Percentiles rank a stretch among this genome's conserved stretches.
Conservation (phyloP, 2,888 invertebrate genomes). For the Tenthredo distinguenda region DNA sequence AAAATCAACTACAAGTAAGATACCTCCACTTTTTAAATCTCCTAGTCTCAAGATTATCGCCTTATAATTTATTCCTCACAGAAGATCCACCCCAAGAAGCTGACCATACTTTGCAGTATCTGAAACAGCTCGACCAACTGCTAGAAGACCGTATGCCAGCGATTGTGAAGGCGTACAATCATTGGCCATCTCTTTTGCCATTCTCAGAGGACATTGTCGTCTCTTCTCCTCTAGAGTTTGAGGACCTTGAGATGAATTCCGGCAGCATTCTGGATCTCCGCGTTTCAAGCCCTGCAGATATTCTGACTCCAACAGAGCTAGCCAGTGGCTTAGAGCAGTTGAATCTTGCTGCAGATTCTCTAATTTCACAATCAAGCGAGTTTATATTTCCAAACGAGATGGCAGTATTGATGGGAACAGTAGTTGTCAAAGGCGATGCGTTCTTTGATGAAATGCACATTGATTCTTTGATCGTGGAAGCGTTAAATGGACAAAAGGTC, state of each 20-base stretch:
- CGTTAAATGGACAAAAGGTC: conserved; percentile 61
- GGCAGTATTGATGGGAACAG: conserved; percentile 52
- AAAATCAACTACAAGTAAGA: conserved; percentile 17
- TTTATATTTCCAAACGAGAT: conserved; percentile 5
- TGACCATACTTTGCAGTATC: conserved; percentile 58
- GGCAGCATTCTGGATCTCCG: conserved; percentile 56
- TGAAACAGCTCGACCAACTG: conserved; percentile 62
- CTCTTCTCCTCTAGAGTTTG: conserved; percentile 56
- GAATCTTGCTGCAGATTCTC: conserved; percentile 33
- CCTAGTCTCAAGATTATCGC: conserved; percentile 33
- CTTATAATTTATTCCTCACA: conserved; percentile 54
- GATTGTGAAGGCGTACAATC: conserved; percentile 60
- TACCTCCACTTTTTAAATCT: not conserved
- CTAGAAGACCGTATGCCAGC: conserved; percentile 61
- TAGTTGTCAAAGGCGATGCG: conserved; percentile 62
- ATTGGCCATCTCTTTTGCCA: conserved; percentile 62
- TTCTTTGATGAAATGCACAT: conserved; percentile 63
- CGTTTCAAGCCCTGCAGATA: conserved; percentile 41
- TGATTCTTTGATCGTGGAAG: conserved; percentile 60
- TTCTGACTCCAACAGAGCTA: conserved; percentile 55
- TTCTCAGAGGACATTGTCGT: conserved; percentile 57
- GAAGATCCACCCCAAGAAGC: conserved; percentile 52
- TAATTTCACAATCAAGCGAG: conserved; percentile 43
- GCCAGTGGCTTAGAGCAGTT: conserved; percentile 53
- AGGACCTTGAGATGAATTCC: conserved; percentile 60